These are phyloP conservation scores for Ochropacha duplaris DNA, from an alignment of 2,888 invertebrate genomes.

Conservation along the genomic window DNA sequence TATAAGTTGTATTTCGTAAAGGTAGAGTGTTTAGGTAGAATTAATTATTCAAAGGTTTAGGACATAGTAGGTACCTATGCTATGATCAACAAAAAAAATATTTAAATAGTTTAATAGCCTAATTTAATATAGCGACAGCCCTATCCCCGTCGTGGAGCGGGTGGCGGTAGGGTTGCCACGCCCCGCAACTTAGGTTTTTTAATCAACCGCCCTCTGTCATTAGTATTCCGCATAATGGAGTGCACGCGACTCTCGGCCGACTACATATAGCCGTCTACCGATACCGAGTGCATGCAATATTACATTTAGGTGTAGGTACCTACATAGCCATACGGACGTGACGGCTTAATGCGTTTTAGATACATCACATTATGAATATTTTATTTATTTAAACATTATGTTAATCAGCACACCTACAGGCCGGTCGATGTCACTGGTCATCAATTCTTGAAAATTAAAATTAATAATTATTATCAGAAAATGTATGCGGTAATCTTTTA, in stretches of 20 bases:
- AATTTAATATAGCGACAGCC: slow-evolving; percentile 19
- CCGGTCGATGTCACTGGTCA: no score
- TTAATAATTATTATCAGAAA: no score
- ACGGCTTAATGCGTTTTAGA: neutral
- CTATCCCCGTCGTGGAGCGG: slow-evolving; percentile 17
- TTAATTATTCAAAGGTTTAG: no score
- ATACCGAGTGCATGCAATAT: neutral
- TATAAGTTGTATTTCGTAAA: no score
- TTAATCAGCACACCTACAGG: no score
- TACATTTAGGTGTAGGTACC: neutral
- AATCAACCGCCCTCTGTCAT: slow-evolving; percentile 79
- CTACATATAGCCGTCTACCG: slow-evolving; percentile 16
- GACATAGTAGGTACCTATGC: no score
- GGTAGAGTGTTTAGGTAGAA: no score
- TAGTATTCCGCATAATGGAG: slow-evolving; percentile 77
- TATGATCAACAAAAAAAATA: no score
- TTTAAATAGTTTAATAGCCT: neutral
- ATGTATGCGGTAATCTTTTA: no score
- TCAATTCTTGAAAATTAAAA: no score
- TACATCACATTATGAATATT: neutral
- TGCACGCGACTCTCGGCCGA: slow-evolving; percentile 18
- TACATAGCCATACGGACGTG: neutral
- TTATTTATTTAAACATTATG: neutral
- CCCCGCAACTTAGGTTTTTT: slow-evolving; percentile 74
- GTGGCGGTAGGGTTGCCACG: slow-evolving; percentile 48